Base-by-base conservation (phyloP, 2,113 vertebrate species). In the Ictidomys tridecemlineatus region DNA sequence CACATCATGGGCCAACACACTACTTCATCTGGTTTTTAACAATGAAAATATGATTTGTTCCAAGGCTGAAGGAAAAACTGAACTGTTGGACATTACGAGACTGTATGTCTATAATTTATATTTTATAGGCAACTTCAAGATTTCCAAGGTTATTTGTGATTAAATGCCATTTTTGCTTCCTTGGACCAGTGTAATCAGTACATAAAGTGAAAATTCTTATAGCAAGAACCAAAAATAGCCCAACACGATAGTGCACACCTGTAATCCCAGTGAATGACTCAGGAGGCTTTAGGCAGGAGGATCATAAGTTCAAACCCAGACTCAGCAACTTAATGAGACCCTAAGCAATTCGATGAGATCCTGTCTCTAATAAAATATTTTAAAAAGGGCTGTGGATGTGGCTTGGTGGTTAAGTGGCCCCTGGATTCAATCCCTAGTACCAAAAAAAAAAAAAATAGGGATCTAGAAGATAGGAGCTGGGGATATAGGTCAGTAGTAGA, bases 21-120 rank as follows among this genome's bases (percentile, higher is more conserved):
- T 69, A 85, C 48, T 95, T 91, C 85, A 87, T 70, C 80, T 96
- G 80, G n/a, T 87, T 17, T 94, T 92, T 90, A 87, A 95, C 79
- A 95, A 92, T 86, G 67, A 92, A 86, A 93, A 94, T 11, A 11
- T 67, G 28, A 74, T 87, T 90, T 86, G 51, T 77, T 92, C 70
- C 42, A 96, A 82, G 26, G 85, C 45, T 85, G 11, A 90, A 95
- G 58, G 39, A 51, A 91, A 94, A 92, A 80, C 9, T 70, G 73
- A 18, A 30, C 70, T 83, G n/a, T 26, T 86, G 14, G n/a, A 63
- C 51, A 95, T 37, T 85, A 22, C 92, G n/a, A 84, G 34, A 87
- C 26, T 77, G 1, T 69, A 56, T 39, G 51, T 37, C 37, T 93
- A 0, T 4, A 86, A 67, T 94, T 96, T 76, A 18, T 85, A 80